Evolutionary conservation across 2,888 invertebrate species (phyloP), one percentile per base, ranked within the genome.

Genomic region (Eupithecia subfuscata): DNA sequence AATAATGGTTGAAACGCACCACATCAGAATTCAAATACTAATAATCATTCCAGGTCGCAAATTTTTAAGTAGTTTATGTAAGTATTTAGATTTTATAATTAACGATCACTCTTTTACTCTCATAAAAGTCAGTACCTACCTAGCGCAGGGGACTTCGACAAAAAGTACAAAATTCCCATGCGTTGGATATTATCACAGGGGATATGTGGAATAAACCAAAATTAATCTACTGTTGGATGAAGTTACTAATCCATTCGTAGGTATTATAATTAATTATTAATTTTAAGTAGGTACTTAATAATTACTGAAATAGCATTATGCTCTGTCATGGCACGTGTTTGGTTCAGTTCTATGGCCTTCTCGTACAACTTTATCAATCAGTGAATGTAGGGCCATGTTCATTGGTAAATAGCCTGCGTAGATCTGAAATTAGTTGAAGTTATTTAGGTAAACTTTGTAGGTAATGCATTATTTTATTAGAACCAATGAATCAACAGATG

Each of bases 301-400:
- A 60, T 60, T 14, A 25, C 14, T 60, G 22, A 25, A 25, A 60
- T 14, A 25, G 22, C 12, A 56, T 56, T 56, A 11, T 56, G 22
- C 52, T 22, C 52, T 9, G n/a, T 56, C 52, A 60, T 60, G 25
- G 60, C 60, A 60, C 60, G 60, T 60, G 60, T 60, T 22, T 30
- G 64, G 34, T 68, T 69, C 30, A 30, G 56, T 70, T 74, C 71
- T 75, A 76, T 79, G 80, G 72, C 81, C 79, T 81, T 81, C 77
- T 75, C 71, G 70, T 74, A 82, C 82, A 79, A 79, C 82, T 83
- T 86, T 83, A 86, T 87, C 83, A 81, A 84, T 84, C 85, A 82
- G 83, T 83, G 84, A 86, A 85, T 83, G 60, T 60, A 56, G 56
- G 56, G 22, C 22, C 22, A 3, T 25, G 56, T 5, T 11, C 56